These are phyloP conservation scores for Morinoia aosen DNA, from an alignment of 2,888 invertebrate species.

Conservation along the genomic window DNA sequence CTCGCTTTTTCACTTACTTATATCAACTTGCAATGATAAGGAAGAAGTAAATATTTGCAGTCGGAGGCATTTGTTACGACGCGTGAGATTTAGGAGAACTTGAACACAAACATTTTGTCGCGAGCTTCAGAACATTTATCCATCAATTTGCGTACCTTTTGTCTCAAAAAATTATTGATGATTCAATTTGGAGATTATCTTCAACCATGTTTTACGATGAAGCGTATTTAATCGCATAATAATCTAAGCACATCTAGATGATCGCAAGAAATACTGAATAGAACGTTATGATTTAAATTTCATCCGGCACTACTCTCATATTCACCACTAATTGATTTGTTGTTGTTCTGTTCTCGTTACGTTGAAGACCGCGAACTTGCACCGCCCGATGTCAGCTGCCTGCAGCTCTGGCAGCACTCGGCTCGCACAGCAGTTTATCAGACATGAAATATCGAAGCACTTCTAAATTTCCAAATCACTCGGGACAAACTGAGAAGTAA, in stretches of 20 bases:
- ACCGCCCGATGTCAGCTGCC: too few species aligned
- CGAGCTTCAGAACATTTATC: not conserved
- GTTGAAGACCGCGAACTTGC: not conserved
- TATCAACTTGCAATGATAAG: too few species aligned
- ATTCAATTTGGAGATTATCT: not conserved
- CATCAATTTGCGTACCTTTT: not conserved
- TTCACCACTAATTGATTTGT: too few species aligned
- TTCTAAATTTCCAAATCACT: not conserved
- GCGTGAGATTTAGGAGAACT: not conserved
- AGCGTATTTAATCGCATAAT: not conserved
- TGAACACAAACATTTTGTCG: not conserved
- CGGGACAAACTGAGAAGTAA: not conserved
- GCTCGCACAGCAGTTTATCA: not conserved
- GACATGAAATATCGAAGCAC: not conserved
- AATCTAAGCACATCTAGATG: not conserved
- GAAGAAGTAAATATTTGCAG: too few species aligned
- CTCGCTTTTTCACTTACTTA: not conserved
- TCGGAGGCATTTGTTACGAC: not conserved
- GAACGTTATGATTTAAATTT: not conserved
- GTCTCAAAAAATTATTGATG: not conserved
- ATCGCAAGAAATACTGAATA: not conserved
- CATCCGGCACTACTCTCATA: not conserved
- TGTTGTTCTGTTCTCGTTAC: too few species aligned
- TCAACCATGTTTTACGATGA: too few species aligned
- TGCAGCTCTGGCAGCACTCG: not conserved